Evolutionary conservation across 2,888 invertebrate species (phyloP).

Genomic region (Ptychoptera contaminata): DNA sequence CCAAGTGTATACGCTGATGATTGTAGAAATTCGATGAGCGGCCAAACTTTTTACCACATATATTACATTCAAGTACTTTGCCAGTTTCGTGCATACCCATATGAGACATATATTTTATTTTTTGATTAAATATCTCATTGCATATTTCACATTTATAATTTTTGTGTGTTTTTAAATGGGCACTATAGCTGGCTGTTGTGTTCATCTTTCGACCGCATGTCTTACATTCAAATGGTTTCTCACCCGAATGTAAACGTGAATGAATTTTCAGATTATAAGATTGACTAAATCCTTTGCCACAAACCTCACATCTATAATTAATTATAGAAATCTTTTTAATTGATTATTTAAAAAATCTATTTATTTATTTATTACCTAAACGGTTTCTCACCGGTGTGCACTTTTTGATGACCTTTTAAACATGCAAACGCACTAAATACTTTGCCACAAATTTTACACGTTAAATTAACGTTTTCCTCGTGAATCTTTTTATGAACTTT

Average conservation of each 20-base stretch:
- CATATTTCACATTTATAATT: slow-evolving; percentile 8
- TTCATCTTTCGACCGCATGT: slow-evolving; percentile 28
- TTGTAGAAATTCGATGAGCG: slow-evolving; percentile 8
- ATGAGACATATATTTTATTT: slow-evolving; percentile 8
- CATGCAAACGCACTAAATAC: slow-evolving; percentile 32
- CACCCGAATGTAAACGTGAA: slow-evolving; percentile 28
- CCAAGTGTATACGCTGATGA: slow-evolving; percentile 8
- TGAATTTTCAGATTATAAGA: slow-evolving; percentile 30
- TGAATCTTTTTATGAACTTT: slow-evolving; percentile 42
- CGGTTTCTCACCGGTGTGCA: slow-evolving; percentile 29
- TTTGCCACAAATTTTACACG: slow-evolving; percentile 37
- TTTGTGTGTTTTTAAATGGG: slow-evolving; percentile 29
- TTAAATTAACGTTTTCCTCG: slow-evolving; percentile 36
- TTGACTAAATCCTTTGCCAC: slow-evolving; percentile 30
- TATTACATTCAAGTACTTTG: slow-evolving; percentile 6
- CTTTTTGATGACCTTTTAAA: slow-evolving; percentile 27
- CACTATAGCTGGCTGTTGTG: slow-evolving; percentile 28
- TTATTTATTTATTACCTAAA: slow-evolving; percentile 23
- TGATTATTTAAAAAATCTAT: background rate
- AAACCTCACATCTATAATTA: slow-evolving; percentile 25
- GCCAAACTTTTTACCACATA: slow-evolving; percentile 7
- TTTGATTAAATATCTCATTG: slow-evolving; percentile 8
- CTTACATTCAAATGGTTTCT: slow-evolving; percentile 29
- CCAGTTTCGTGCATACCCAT: slow-evolving; percentile 9
- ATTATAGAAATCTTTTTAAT: background rate